Conservation (phyloP, 2,113 vertebrate genomes). For the Oryzias woworae region DNA sequence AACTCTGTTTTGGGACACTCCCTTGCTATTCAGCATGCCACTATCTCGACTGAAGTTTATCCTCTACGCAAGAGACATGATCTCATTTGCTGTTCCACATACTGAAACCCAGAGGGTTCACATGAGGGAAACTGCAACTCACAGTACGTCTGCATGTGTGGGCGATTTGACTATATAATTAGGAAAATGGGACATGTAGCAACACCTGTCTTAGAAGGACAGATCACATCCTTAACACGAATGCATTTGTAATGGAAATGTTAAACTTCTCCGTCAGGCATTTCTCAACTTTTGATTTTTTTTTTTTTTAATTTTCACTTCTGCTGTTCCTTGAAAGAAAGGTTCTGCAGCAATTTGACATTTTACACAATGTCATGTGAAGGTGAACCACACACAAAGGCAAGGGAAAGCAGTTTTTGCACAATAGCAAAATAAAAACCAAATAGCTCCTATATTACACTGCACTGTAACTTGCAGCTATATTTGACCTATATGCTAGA, state of each 20-base stretch:
- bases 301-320: neutral
- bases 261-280: conserved; percentile 14
- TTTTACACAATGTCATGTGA: neutral
- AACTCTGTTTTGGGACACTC: neutral
- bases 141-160: conserved; percentile 27
- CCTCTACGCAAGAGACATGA: conserved; percentile 56
- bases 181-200: conserved; percentile 45
- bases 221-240: conserved; percentile 24
- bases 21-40: conserved; percentile 11
- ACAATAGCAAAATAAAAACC: too few relatives aligned
- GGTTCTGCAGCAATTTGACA: neutral
- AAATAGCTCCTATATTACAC: too few relatives aligned
- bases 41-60: conserved; percentile 35
- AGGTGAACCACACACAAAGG: too few relatives aligned
- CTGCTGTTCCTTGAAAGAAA: neutral
- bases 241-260: conserved; percentile 29
- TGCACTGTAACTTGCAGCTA: too few relatives aligned
- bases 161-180: conserved; percentile 57
- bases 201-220: conserved; percentile 40
- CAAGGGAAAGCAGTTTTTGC: too few relatives aligned
- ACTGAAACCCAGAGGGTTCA: conserved; percentile 55
- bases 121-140: conserved; percentile 38
- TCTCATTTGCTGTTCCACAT: conserved; percentile 68
- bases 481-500: too few relatives aligned
- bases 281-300: conserved; percentile 6